Evolutionary conservation across 92 coral and sea anemone species (phyloP).

Genomic region (Palythoa caribaeorum): DNA sequence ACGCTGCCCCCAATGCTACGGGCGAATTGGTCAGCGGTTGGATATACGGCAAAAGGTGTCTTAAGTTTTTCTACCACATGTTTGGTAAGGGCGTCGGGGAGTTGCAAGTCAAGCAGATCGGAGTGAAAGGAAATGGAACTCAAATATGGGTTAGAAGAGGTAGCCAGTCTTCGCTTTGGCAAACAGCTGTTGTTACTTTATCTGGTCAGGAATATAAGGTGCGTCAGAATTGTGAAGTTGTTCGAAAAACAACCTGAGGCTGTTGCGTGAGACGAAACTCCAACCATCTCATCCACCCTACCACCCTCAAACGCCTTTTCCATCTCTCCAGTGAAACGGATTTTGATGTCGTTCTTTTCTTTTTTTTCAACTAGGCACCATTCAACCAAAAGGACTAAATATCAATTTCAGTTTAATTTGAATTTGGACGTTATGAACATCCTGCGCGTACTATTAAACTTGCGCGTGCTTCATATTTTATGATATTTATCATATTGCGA

Average conservation of each 20-base stretch:
- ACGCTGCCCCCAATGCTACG: conserved; percentile 19
- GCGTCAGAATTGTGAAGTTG: background rate
- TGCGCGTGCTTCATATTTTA: too few relatives aligned
- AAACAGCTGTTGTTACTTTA: background rate
- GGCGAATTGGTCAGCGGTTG: conserved; percentile 68
- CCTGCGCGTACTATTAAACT: too few relatives aligned
- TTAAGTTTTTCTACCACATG: conserved; percentile 76
- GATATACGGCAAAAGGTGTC: conserved; percentile 48
- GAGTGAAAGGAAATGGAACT: conserved; percentile 46
- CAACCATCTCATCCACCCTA: background rate
- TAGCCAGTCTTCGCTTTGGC: conserved; percentile 64
- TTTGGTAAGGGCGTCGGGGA: conserved; percentile 63
- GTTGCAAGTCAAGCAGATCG: conserved; percentile 58
- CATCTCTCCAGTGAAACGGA: too few relatives aligned
- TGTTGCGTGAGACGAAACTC: too few relatives aligned
- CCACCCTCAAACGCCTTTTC: background rate
- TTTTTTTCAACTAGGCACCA: too few relatives aligned
- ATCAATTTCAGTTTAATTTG: too few relatives aligned
- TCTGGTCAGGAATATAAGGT: conserved; percentile 34
- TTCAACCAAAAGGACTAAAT: too few relatives aligned
- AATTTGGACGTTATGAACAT: too few relatives aligned
- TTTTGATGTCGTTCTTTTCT: too few relatives aligned
- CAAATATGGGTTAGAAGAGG: conserved; percentile 67
- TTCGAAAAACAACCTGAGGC: too few relatives aligned
- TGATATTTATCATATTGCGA: too few relatives aligned